These are phyloP conservation scores for Eutrigla gurnardus DNA, from an alignment of 2,797 vertebrate species.

Conservation along the genomic window DNA sequence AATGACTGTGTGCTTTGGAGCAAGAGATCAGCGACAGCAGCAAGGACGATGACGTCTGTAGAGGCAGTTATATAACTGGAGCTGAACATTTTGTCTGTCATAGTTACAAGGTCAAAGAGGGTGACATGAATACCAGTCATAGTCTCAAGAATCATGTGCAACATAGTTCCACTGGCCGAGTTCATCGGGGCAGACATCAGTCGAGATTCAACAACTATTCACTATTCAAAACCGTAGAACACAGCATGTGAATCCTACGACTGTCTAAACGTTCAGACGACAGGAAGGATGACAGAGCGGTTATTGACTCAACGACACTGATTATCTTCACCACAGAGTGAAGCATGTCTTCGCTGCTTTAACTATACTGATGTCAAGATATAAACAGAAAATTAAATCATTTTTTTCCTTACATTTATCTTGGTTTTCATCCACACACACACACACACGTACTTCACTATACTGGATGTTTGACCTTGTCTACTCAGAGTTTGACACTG, in stretches of 20 bases:
- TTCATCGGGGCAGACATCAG: slow-evolving; percentile 29
- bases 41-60: slow-evolving; percentile 76
- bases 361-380: neutral
- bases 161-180: slow-evolving; percentile 61
- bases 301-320: neutral
- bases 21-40: slow-evolving; percentile 70
- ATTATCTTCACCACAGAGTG: neutral
- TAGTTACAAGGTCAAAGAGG: slow-evolving; percentile 80
- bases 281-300: neutral
- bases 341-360: neutral
- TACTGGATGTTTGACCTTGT: slow-evolving; percentile 1
- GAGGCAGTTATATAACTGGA: slow-evolving; percentile 80
- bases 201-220: slow-evolving; percentile 6
- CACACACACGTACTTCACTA: neutral
- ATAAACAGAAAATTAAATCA: neutral
- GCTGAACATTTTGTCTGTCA: slow-evolving; percentile 84
- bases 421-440: no score
- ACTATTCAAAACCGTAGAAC: neutral
- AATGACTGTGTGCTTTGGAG: slow-evolving; percentile 71
- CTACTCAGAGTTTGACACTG: neutral
- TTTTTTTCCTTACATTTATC: no score
- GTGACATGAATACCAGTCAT: slow-evolving; percentile 81
- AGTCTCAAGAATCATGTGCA: slow-evolving; percentile 79
- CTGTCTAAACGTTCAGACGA: neutral
- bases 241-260: neutral